These are phyloP conservation scores for Arnoldichthys spilopterus DNA, from an alignment of 2,797 vertebrate genomes.

Conservation along the genomic window DNA sequence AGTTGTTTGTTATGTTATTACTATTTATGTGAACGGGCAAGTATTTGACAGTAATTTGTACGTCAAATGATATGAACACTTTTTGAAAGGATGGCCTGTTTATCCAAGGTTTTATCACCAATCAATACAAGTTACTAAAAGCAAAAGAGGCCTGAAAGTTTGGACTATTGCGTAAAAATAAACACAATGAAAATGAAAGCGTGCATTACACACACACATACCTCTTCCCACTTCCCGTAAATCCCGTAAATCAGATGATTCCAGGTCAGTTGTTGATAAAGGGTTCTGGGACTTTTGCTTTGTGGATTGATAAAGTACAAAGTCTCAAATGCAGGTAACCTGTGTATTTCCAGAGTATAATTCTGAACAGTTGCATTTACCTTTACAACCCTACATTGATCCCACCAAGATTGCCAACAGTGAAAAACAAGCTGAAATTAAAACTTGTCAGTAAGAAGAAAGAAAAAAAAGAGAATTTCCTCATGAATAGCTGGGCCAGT, in stretches of 20 bases:
- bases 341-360: not conserved
- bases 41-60: not conserved
- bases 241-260: constrained; percentile 24
- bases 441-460: not conserved
- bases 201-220: not conserved
- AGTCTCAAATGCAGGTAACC: not conserved
- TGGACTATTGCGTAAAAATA: constrained; percentile 21
- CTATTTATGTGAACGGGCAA: not conserved
- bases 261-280: constrained; percentile 16
- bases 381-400: not conserved
- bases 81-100: not conserved
- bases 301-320: constrained; percentile 15
- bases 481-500: not conserved
- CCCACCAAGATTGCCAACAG: not conserved
- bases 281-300: not conserved
- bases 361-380: too few relatives aligned
- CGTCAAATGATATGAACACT: not conserved
- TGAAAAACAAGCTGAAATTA: not conserved
- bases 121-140: not conserved
- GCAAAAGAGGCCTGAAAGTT: not conserved
- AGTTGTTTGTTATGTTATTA: not conserved
- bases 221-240: constrained; percentile 30
- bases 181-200: constrained; percentile 2
- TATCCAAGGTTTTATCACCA: not conserved
- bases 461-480: not conserved